Base-by-base conservation (phyloP, 92 coral and sea anemone genomes). In the Phymanthus crucifer region DNA sequence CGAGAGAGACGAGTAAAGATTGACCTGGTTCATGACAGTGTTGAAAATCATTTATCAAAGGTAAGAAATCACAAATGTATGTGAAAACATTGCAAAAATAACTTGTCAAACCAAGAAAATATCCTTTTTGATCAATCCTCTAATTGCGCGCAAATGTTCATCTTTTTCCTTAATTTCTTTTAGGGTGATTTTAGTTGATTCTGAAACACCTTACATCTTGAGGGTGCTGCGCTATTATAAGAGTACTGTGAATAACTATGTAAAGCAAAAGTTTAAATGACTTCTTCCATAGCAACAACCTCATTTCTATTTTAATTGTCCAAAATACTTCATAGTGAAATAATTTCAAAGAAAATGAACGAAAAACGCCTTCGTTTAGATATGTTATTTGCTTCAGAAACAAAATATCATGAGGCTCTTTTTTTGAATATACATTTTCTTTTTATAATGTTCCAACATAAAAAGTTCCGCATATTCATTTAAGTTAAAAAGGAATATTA, bases 21-120 rank as follows among this genome's bases (percentile, higher is more conserved):
- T 66, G 98, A 95, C 73, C 78, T 95, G 76, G 98, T 95, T 2
- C 97, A 90, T 40, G 98, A 95, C 80, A 86, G 90, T 61, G 98
- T 95, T 40, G 98, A 95, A 74, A 82, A 91, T 26, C 93, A 90
- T 77, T 66, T 95, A 18, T 76, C 89, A 37, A 95, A 93, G 97
- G 98, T 95, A 86, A 82, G 80, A 9, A n/a, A 61, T 3, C 23
- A 54, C 64, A 26, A 72, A 45, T 8, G 32, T n/a, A 10, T n/a
- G n/a, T 66, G 34, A 29, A 66, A 24, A 69, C 4, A 21, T 6
- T 19, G 3, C 27, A 7, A 36, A 23, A 1, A 6, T n/a, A 14
- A 26, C 4, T 74, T 29, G 8, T 37, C 1, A 27, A 34, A 76
- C 35, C 31, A 38, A 43, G 57, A 43, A 72, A 37, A 72, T n/a